Evolutionary conservation across 1,140 invertebrate genomes (phyloP).

Genomic region (Drosophila kepulauana): DNA sequence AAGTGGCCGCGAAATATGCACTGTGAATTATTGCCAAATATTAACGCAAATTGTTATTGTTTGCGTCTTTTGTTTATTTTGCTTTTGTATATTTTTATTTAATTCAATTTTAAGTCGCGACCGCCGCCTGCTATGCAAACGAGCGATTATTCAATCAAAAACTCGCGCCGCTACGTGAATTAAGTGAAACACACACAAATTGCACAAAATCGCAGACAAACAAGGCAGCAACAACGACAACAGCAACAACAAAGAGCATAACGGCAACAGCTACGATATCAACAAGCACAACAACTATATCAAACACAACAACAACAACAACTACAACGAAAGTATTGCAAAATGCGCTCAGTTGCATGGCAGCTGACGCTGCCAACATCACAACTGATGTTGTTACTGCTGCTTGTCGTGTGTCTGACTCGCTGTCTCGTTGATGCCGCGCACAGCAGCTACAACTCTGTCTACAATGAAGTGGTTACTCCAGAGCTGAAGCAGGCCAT

Average conservation of each 20-base stretch:
- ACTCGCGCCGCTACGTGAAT: slow-evolving; percentile 79
- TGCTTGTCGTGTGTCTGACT: slow-evolving; percentile 23
- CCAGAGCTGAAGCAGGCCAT: slow-evolving; percentile 76
- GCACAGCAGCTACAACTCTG: slow-evolving; percentile 72
- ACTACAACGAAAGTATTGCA: slow-evolving; percentile 74
- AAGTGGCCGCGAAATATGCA: slow-evolving; percentile 49
- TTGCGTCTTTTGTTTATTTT: slow-evolving; percentile 5
- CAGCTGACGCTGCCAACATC: slow-evolving; percentile 43
- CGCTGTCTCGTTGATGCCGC: slow-evolving; percentile 23
- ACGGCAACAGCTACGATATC: slow-evolving; percentile 24
- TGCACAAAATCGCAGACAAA: slow-evolving; percentile 63
- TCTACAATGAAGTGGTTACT: slow-evolving; percentile 75
- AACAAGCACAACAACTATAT: slow-evolving; percentile 19
- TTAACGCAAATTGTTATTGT: slow-evolving; percentile 22
- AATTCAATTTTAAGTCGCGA: slow-evolving; percentile 38
- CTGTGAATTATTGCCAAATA: slow-evolving; percentile 41
- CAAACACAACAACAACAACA: not conserved
- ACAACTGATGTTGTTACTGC: slow-evolving; percentile 29
- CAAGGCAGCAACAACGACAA: slow-evolving; percentile 30
- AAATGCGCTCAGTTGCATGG: slow-evolving; percentile 68
- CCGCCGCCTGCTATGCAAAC: slow-evolving; percentile 69
- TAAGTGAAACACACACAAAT: slow-evolving; percentile 75
- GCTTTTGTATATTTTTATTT: slow-evolving; percentile 17
- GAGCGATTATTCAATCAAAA: slow-evolving; percentile 82
- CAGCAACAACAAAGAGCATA: slow-evolving; percentile 10